Evolutionary conservation across 2,113 vertebrate genomes (phyloP), one percentile per base, ranked within the genome.

Genomic region (Chauna torquata): DNA sequence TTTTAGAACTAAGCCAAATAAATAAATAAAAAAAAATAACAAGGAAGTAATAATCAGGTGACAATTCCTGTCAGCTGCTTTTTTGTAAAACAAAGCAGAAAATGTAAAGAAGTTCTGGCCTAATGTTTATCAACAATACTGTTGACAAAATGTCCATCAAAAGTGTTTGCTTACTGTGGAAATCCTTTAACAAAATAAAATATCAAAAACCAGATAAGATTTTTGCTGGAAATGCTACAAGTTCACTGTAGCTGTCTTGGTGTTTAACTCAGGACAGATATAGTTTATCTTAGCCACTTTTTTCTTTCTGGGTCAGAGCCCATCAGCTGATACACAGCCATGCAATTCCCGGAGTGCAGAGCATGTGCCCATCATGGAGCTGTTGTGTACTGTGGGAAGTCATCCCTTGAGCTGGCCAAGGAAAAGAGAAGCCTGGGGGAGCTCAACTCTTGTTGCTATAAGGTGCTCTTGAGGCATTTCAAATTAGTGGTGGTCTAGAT

Each of bases 301-400:
- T 38, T 44, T 40, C 55, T 59, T 64, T 71, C 74, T 47, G 78
- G 84, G 92, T 88, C 90, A 76, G 80, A 88, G 57, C 78, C 70
- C 4, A 2, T 4, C 14, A 1, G 24, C 88, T 7, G 25, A 59
- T 15, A 69, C 0, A 1, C 22, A 75, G 61, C 45, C 55, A 15
- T 4, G 40, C 59, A 20, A 3, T 3, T 50, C 52, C 61, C 5
- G 32, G 36, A 38, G 57, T 0, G 1, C 4, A 3, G 0, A 3
- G 15, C 6, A 1, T 28, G 61, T 27, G 16, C 80, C 40, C 52
- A 5, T 16, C 42, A 16, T 2, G 27, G 81, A 38, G 61, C 49
- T 65, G n/a, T n/a, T n/a, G 8, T 1, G 64, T 65, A 13, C 36
- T 16, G 81, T 9, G 52, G 82, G 82, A 72, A 76, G 24, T 20